Evolutionary conservation across 2,888 invertebrate species (phyloP), one percentile per base, ranked within the genome.

Genomic region (Perithous albicinctus): DNA sequence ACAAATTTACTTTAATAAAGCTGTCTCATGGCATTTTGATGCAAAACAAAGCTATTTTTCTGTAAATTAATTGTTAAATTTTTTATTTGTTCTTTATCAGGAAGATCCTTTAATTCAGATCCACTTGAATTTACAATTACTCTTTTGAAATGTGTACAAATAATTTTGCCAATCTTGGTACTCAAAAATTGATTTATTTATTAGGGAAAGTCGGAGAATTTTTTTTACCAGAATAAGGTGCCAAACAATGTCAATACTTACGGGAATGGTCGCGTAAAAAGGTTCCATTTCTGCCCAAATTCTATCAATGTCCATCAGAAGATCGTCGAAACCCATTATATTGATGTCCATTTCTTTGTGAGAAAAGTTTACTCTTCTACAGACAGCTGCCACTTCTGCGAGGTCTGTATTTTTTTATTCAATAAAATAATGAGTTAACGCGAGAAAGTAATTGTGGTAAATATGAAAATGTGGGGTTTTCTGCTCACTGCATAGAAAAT

Each of bases 401-500:
- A 94, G 88, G 90, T 93, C 93, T 93, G 78, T 51, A 6, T 18
- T 23, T n/a, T 8, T 3, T 10, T 2, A 4, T 23, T 23, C 6
- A 1, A 54, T 23, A 1, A 18, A 8, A 38, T 10, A 38, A 29
- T 1, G 12, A 23, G 15, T 56, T 56, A 29, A 15, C 5, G n/a
- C n/a, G 15, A 29, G 4, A 23, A 23, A 23, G 12, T 51, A 15
- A 29, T 29, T 56, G 29, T 26, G 7, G 6, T n/a, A 32, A 51
- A 61, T 29, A n/a, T 3, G 3, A 3, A 41, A 41, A 41, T 41
- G n/a, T 12, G 12, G 12, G 5, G 2, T 35, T 66, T 43, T 29
- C n/a, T 72, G 89, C 93, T 92, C 89, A 94, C 94, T 94, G 86
- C 93, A 92, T 41, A 94, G 91, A 89, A 94, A 95, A 83, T 93